Evolutionary conservation across 2,113 vertebrate genomes (phyloP), one percentile per base, ranked within the genome.

Genomic region (Acanthochromis polyacanthus): DNA sequence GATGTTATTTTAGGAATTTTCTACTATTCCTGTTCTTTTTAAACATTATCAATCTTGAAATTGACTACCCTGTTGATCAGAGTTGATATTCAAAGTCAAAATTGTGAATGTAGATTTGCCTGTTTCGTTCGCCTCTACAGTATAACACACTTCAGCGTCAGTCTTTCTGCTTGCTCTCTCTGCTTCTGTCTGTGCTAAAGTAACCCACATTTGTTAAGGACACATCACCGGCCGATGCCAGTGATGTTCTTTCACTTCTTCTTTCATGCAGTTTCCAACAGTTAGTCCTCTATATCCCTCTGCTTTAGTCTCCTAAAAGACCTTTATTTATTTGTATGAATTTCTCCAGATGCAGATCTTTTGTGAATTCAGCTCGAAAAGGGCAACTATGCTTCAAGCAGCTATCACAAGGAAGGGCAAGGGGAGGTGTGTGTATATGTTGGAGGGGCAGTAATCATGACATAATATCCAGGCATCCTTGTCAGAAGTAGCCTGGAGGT

Each of bases 401-500:
- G 14, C 64, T 40, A 28, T 90, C 81, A 82, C 45, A 23, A 76
- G 12, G 58, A 50, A 14, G 43, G 62, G 28, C 70, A 43, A n/a
- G 1, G 58, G 50, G 46, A 22, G 69, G 56, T 53, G 52, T 36
- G 53, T 63, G 58, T 56, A 14, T 53, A 23, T 66, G 51, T 70
- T 69, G 28, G 40, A 67, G 23, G 28, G 45, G 19, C 52, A 53
- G 65, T 52, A 73, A 16, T 74, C 43, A 51, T 80, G 83, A 91
- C 62, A 62, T 82, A 85, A 80, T 53, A 36, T 50, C 52, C 36
- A 59, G 23, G 38, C 71, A 59, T 32, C 20, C 30, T 73, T 46
- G 8, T 50, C 45, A 52, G 69, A 71, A 61, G 59, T 23, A 48
- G 78, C 65, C 83, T 58, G 36, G 32, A 87, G 64, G 77, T 59